Percentiles rank a stretch among this genome's conserved stretches.
Evolutionary conservation across 2,113 vertebrate species (phyloP).

Genomic region (Desmodus rotundus): DNA sequence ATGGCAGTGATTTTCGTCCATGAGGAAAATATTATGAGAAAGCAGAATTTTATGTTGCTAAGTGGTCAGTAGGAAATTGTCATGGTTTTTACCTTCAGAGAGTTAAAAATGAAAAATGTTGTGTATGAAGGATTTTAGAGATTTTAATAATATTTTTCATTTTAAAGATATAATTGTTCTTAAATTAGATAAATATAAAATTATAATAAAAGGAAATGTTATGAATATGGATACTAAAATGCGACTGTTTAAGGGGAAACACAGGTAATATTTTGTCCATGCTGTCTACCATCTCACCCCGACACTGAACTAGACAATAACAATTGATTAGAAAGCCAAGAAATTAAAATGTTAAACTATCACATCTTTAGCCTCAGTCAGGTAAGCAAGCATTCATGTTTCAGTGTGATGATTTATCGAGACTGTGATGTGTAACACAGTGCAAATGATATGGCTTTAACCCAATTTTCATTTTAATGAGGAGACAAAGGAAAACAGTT

Average conservation of each 20-base stretch:
- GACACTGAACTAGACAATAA: not conserved
- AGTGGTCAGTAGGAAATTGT: not conserved
- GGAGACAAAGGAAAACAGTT: not conserved
- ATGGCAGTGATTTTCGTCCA: not conserved
- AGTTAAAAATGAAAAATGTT: not conserved
- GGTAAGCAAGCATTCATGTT: not conserved
- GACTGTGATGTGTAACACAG: not conserved
- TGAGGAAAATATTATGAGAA: not conserved
- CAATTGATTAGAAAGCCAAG: not conserved
- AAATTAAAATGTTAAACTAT: not conserved
- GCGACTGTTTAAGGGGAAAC: not conserved
- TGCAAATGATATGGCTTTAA: not conserved
- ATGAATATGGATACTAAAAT: not conserved
- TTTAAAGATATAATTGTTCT: not conserved
- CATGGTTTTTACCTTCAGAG: not conserved
- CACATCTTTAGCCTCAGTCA: not conserved
- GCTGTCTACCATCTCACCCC: not conserved
- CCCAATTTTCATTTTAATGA: constrained; percentile 26
- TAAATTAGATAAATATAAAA: not conserved
- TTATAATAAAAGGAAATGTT: not conserved
- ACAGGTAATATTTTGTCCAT: not conserved
- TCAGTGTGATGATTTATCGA: constrained; percentile 2
- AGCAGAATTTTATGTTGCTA: not conserved
- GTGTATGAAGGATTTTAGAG: not conserved
- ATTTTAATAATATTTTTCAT: not conserved